Conservation (phyloP, 2,888 invertebrate species). For the Heliothis peltigera region DNA sequence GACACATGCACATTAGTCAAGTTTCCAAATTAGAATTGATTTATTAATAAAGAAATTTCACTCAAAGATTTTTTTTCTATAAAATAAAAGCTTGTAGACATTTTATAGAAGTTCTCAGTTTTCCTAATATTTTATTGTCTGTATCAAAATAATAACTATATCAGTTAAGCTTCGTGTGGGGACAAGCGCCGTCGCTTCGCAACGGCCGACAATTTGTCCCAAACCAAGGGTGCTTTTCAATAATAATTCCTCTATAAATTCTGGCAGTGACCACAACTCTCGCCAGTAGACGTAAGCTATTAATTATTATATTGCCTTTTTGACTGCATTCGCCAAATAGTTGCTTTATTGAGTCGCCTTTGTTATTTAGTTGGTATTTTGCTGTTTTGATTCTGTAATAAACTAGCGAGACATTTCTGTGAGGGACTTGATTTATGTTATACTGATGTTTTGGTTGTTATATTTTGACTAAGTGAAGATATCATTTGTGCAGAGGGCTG, state of each 20-base stretch:
- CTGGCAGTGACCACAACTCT: constrained; percentile 72
- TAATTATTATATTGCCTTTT: constrained; percentile 84
- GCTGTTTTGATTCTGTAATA: constrained; percentile 51
- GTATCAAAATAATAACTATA: constrained; percentile 38
- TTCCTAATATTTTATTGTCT: too few species aligned
- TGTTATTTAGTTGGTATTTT: constrained; percentile 59
- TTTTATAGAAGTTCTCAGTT: too few species aligned
- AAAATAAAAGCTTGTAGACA: too few species aligned
- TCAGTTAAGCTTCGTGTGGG: constrained; percentile 51
- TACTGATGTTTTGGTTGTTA: not conserved
- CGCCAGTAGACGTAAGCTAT: constrained; percentile 71
- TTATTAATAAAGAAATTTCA: too few species aligned
- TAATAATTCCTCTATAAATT: constrained; percentile 85
- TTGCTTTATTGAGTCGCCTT: constrained; percentile 76
- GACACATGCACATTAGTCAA: too few species aligned
- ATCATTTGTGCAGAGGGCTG: too few species aligned
- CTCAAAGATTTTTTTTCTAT: too few species aligned
- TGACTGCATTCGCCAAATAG: constrained; percentile 76
- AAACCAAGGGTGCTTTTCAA: constrained; percentile 75
- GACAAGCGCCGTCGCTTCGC: constrained; percentile 64
- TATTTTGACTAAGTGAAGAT: not conserved
- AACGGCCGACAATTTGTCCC: constrained; percentile 78
- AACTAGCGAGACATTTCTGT: not conserved
- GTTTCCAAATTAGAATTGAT: too few species aligned
- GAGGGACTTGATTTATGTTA: constrained; percentile 6